Evolutionary conservation across 2,888 invertebrate species (phyloP).

Genomic region (Apamea monoglypha): DNA sequence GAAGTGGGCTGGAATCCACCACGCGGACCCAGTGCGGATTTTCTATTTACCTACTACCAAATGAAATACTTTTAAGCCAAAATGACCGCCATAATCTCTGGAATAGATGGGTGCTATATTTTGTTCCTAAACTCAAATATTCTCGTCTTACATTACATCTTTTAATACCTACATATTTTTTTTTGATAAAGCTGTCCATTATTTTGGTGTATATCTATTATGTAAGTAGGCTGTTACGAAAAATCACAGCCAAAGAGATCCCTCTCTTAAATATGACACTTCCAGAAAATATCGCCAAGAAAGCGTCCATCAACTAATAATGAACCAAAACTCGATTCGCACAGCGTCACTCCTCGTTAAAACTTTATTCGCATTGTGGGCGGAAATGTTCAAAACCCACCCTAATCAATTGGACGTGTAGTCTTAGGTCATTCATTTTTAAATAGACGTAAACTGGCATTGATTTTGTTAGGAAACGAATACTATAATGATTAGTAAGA

Average conservation of each 20-base stretch:
- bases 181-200: not conserved
- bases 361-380: constrained; percentile 42
- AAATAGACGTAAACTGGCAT: not conserved
- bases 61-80: not conserved
- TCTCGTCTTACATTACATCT: too few relatives aligned
- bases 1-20: too few relatives aligned
- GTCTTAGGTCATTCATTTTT: constrained; percentile 26
- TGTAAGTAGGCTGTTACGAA: not conserved
- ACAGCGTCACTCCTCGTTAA: constrained; percentile 52
- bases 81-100: not conserved
- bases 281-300: constrained; percentile 7
- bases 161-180: too few relatives aligned
- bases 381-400: constrained; percentile 20
- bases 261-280: not conserved
- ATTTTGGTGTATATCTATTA: not conserved
- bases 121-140: too few relatives aligned
- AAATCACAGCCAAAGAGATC: not conserved
- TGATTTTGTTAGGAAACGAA: not conserved
- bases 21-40: too few relatives aligned
- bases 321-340: constrained; percentile 29
- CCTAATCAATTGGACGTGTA: constrained; percentile 30
- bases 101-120: too few relatives aligned
- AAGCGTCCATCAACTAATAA: constrained; percentile 34
- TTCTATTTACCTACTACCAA: too few relatives aligned
- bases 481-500: not conserved